Conservation (phyloP, 1,140 invertebrate genomes). For the Penaeus indicus region DNA sequence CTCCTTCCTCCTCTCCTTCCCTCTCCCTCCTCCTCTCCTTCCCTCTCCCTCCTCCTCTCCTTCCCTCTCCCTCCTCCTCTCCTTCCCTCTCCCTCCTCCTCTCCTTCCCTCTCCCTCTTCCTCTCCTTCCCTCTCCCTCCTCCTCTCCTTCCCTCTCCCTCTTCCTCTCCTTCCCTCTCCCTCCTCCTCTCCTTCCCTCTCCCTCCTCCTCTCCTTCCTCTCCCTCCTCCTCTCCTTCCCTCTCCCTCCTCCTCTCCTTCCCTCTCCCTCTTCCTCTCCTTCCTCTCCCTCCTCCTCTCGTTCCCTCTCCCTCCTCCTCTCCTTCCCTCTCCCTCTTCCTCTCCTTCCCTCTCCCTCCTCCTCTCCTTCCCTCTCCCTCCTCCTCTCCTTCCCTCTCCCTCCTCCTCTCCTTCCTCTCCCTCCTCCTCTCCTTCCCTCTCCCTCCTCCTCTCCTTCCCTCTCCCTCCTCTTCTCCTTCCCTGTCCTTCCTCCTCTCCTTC, state of each 20-base stretch:
- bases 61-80: neutral
- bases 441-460: neutral
- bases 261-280: no score
- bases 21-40: conserved; percentile 9
- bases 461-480: no score
- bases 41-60: conserved; percentile 9
- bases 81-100: conserved; percentile 2
- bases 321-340: conserved; percentile 9
- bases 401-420: no score
- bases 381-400: conserved; percentile 9
- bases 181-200: neutral
- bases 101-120: neutral
- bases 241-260: no score
- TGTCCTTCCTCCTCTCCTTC: no score
- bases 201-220: conserved; percentile 9
- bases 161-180: no score
- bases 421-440: no score
- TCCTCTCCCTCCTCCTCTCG: conserved; percentile 2
- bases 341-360: conserved; percentile 2
- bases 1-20: conserved; percentile 2
- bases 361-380: neutral
- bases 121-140: neutral
- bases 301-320: conserved; percentile 9
- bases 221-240: no score
- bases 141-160: no score